Evolutionary conservation across 2,888 invertebrate species (phyloP).

Genomic region (Noctua fimbriata): DNA sequence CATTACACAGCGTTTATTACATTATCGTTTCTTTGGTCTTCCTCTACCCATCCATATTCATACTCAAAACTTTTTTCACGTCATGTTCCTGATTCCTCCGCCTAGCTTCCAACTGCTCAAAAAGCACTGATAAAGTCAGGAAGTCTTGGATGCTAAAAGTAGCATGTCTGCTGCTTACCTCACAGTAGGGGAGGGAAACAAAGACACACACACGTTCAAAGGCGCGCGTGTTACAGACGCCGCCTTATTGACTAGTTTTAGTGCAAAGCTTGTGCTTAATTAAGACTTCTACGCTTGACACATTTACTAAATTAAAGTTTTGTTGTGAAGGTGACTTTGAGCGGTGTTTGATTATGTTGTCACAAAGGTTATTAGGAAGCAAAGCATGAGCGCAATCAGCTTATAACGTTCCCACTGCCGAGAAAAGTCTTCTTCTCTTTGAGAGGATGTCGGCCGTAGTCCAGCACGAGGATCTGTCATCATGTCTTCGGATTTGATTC

Average conservation of each 20-base stretch:
- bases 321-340: conserved; percentile 15
- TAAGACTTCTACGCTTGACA: conserved; percentile 45
- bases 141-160: conserved; percentile 2
- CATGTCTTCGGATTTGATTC: background rate
- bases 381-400: background rate
- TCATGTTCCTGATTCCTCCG: too few species aligned
- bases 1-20: too few species aligned
- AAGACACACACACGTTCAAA: conserved; percentile 56
- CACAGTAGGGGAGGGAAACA: conserved; percentile 45
- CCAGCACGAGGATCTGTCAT: background rate
- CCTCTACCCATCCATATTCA: too few species aligned
- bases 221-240: conserved; percentile 39
- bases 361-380: background rate
- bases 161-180: conserved; percentile 4
- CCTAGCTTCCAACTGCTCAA: too few species aligned
- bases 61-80: too few species aligned
- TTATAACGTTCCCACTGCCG: background rate
- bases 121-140: background rate
- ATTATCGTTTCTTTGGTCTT: too few species aligned
- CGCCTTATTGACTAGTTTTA: conserved; percentile 56
- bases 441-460: background rate
- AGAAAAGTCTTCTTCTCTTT: background rate
- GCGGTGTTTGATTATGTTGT: background rate
- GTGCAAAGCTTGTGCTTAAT: conserved; percentile 50
- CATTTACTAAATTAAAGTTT: conserved; percentile 42